Evolutionary conservation across 2,888 invertebrate genomes (phyloP).

Genomic region (Volucella zonaria): DNA sequence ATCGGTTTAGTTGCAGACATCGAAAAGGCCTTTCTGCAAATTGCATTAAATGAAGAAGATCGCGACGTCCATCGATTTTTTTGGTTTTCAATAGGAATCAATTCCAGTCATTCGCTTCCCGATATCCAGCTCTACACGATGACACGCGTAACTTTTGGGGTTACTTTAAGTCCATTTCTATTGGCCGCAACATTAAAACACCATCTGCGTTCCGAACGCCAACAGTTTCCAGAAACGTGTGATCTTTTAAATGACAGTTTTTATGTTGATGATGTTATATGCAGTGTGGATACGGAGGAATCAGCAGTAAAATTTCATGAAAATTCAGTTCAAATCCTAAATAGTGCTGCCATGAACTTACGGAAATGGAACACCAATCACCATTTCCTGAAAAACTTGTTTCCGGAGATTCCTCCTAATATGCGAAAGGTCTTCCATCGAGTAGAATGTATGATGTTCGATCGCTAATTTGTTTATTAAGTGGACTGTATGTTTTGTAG

Average conservation of each 20-base stretch:
- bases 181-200: constrained; percentile 15
- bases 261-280: too few species aligned
- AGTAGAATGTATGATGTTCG: too few species aligned
- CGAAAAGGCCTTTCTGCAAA: background rate
- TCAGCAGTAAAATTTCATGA: constrained; percentile 9
- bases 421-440: constrained; percentile 15
- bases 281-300: constrained; percentile 5
- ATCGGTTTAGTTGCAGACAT: background rate
- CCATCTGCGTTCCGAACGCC: background rate
- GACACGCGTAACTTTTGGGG: too few species aligned
- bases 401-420: background rate
- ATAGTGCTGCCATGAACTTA: constrained; percentile 24
- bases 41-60: too few species aligned
- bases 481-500: too few species aligned
- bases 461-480: too few species aligned
- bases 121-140: too few species aligned
- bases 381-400: background rate
- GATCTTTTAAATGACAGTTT: constrained; percentile 1
- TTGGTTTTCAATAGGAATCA: too few species aligned
- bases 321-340: constrained; percentile 1
- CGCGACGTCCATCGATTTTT: too few species aligned
- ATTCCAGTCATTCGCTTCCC: too few species aligned
- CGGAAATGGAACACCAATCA: constrained; percentile 38
- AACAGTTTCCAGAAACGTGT: constrained; percentile 15
- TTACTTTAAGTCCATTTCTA: background rate